Conservation (phyloP, 53 echinoderm and acorn worm species). For the Astropecten irregularis region DNA sequence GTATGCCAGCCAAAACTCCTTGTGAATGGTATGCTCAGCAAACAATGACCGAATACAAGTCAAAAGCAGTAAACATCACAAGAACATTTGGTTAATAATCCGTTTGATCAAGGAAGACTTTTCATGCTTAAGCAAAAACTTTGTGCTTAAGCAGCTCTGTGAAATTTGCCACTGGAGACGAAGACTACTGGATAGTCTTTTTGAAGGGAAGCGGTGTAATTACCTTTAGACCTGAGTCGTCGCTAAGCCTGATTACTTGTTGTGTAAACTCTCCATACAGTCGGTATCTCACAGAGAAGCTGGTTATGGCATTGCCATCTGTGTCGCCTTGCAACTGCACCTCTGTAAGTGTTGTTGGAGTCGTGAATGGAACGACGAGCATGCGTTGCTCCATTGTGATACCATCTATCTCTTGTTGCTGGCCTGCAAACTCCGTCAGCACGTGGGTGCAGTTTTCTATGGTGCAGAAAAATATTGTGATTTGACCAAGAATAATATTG, state of each 20-base stretch:
- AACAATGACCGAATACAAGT: too few relatives aligned
- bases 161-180: too few relatives aligned
- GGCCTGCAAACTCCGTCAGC: not conserved
- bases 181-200: too few relatives aligned
- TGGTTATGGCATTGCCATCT: constrained; percentile 24
- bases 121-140: too few relatives aligned
- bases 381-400: not conserved
- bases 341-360: constrained; percentile 20
- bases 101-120: too few relatives aligned
- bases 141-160: too few relatives aligned
- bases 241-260: not conserved
- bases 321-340: constrained; percentile 13
- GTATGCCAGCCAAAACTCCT: too few relatives aligned
- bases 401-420: not conserved
- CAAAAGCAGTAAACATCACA: too few relatives aligned
- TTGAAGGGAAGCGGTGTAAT: too few relatives aligned
- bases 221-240: not conserved
- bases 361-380: constrained; percentile 14
- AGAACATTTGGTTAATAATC: too few relatives aligned
- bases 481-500: not conserved
- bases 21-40: too few relatives aligned
- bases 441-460: constrained; percentile 25
- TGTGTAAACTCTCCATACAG: not conserved
- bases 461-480: not conserved
- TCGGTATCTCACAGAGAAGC: constrained; percentile 6